phyloP scores from a whole-genome alignment of 2,113 vertebrate species.

The Saiga tatarica region DNA sequence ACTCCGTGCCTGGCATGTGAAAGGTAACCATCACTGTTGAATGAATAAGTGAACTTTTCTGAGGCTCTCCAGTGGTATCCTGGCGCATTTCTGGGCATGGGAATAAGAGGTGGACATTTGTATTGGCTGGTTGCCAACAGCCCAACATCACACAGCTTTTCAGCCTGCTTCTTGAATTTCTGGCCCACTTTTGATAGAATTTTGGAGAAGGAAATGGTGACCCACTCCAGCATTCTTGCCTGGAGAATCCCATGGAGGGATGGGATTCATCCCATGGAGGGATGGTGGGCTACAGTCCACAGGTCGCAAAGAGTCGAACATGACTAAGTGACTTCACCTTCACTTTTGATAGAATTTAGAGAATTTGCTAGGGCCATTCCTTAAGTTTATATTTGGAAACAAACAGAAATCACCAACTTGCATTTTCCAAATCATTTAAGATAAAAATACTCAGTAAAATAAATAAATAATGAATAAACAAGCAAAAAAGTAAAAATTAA shows the following conservation, averaged over 20 bases:
- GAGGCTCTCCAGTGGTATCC: not conserved
- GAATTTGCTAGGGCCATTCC: not conserved
- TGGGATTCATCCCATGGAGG: too few relatives aligned
- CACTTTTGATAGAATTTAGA: slow-evolving; percentile 11
- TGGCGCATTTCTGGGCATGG: not conserved
- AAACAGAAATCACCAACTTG: not conserved
- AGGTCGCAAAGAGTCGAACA: too few relatives aligned
- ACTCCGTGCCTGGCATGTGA: not conserved
- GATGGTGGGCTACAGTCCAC: too few relatives aligned
- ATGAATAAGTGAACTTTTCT: not conserved
- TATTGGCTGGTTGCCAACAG: not conserved
- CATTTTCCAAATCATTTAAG: slow-evolving; percentile 18
- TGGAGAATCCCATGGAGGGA: too few relatives aligned
- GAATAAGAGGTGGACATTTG: not conserved
- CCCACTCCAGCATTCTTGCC: too few relatives aligned
- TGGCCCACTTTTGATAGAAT: not conserved
- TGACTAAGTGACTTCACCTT: too few relatives aligned
- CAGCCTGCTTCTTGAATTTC: not conserved
- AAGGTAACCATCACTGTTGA: not conserved
- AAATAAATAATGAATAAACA: not conserved
- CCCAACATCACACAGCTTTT: not conserved
- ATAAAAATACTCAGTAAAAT: not conserved
- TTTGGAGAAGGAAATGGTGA: not conserved
- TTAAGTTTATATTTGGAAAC: not conserved
- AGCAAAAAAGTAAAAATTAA: not conserved